Conservation (phyloP, 2,797 vertebrate genomes). For the Eulemur albifrons region DNA sequence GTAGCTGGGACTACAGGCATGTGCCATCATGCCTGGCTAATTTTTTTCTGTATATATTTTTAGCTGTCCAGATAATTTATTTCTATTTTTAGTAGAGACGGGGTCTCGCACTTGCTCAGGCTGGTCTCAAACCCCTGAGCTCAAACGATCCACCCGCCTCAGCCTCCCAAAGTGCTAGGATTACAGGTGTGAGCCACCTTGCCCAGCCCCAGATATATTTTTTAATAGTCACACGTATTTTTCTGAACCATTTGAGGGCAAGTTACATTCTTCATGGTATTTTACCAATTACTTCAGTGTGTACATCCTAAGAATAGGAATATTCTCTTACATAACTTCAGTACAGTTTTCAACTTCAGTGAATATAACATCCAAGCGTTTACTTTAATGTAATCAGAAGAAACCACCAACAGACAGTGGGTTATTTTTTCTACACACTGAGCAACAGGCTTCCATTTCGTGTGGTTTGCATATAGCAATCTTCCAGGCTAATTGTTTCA, state of each 20-base stretch:
- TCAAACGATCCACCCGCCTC: too few species aligned
- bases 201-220: neutral
- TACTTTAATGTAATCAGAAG: conserved; percentile 40
- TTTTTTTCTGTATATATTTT: too few species aligned
- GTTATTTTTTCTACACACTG: conserved; percentile 11
- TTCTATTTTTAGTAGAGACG: too few species aligned
- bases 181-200: too few species aligned
- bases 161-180: too few species aligned
- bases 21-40: too few species aligned
- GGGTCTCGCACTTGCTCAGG: too few species aligned
- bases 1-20: too few species aligned
- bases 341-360: conserved; percentile 19
- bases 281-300: neutral
- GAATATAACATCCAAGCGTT: neutral
- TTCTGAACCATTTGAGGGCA: conserved; percentile 8
- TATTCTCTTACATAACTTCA: neutral
- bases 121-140: too few species aligned
- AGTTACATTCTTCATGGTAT: conserved; percentile 16
- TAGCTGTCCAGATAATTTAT: too few species aligned
- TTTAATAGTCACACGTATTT: neutral
- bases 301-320: neutral
- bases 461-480: neutral
- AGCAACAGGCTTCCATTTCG: neutral
- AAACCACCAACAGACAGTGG: neutral
- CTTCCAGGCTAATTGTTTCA: conserved; percentile 46